Evolutionary conservation across 2,888 invertebrate genomes (phyloP).

Genomic region (Steromphala cineraria): DNA sequence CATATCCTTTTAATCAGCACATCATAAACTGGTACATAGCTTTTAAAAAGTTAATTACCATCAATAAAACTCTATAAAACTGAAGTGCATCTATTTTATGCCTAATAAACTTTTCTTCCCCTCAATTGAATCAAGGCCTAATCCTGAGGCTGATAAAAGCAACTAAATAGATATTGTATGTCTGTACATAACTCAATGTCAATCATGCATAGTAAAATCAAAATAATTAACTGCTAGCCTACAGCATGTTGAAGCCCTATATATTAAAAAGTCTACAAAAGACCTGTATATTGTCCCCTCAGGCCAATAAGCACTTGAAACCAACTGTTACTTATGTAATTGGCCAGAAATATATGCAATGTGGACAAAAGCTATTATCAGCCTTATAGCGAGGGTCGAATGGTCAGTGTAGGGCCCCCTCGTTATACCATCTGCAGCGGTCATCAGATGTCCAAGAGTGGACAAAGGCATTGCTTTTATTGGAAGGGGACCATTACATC

Average conservation of each 20-base stretch:
- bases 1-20: too few species aligned
- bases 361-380: conserved; percentile 20
- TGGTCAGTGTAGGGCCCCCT: neutral
- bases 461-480: conserved; percentile 15
- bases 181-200: conserved; percentile 5
- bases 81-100: too few species aligned
- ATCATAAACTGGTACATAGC: too few species aligned
- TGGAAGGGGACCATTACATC: conserved; percentile 6
- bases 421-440: neutral
- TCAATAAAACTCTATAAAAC: too few species aligned
- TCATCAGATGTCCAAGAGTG: conserved; percentile 7
- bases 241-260: conserved; percentile 8
- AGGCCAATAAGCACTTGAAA: conserved; percentile 5
- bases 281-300: conserved; percentile 2
- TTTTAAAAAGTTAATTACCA: too few species aligned
- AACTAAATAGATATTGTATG: too few species aligned
- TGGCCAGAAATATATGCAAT: conserved; percentile 7
- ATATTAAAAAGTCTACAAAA: conserved; percentile 14
- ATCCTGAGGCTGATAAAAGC: too few species aligned
- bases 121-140: too few species aligned
- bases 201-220: conserved; percentile 3
- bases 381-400: neutral
- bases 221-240: conserved; percentile 18
- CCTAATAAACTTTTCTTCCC: too few species aligned
- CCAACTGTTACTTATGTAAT: conserved; percentile 19